Percentiles rank a stretch among this genome's conserved stretches.
These are phyloP conservation scores for Hexactinellida sp. DNA, from an alignment of 37 sponge, comb jelly and placozoan species.

Conservation along the genomic window DNA sequence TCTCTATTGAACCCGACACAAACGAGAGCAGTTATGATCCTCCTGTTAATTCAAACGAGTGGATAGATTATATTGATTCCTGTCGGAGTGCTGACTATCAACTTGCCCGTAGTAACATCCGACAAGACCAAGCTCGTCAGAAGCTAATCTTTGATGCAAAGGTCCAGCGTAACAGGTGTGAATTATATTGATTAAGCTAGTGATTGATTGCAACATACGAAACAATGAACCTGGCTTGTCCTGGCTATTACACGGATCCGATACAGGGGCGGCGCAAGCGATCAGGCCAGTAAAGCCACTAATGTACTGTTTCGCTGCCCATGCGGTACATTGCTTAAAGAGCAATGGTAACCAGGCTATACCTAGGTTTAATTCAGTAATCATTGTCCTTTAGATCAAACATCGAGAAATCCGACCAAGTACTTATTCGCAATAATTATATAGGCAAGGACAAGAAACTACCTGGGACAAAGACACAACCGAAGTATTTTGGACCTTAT, in stretches of 20 bases:
- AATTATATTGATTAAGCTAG: too few species aligned
- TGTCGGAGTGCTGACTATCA: not conserved
- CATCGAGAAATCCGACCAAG: not conserved
- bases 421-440: not conserved
- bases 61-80: not conserved
- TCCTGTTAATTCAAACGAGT: not conserved
- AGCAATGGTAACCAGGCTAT: too few species aligned
- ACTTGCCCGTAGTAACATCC: not conserved
- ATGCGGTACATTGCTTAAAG: too few species aligned
- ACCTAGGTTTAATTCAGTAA: not conserved
- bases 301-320: too few species aligned
- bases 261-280: too few species aligned
- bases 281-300: too few species aligned
- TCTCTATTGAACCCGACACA: not conserved
- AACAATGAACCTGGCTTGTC: too few species aligned
- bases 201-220: too few species aligned
- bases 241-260: too few species aligned
- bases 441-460: not conserved
- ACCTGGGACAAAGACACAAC: not conserved
- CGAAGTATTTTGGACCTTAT: not conserved
- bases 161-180: not conserved
- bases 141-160: not conserved
- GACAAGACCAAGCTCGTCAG: not conserved
- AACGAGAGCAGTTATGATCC: not conserved
- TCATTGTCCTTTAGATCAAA: not conserved